These are phyloP conservation scores for Conus canariensis DNA, from an alignment of 2,888 invertebrate genomes.

Conservation along the genomic window DNA sequence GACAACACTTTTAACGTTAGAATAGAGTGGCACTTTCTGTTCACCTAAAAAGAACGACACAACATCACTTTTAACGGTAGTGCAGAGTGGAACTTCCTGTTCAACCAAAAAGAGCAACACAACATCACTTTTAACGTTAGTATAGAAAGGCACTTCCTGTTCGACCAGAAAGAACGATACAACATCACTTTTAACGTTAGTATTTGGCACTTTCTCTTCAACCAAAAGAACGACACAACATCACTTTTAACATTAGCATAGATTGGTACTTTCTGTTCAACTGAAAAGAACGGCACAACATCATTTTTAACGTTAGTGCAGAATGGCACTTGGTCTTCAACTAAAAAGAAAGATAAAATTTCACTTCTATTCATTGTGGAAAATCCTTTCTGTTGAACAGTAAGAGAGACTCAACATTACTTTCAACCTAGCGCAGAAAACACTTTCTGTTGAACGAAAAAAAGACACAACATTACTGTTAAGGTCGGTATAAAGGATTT, in stretches of 20 bases:
- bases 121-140: neutral
- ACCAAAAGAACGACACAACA: neutral
- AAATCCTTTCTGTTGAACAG: neutral
- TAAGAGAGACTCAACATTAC: neutral
- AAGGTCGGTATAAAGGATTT: slow-evolving; percentile 6
- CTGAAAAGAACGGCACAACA: neutral
- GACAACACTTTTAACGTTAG: too few species aligned
- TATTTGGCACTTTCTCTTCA: neutral
- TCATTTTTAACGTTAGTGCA: neutral
- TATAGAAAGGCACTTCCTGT: too few species aligned
- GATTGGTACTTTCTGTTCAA: neutral
- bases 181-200: slow-evolving; percentile 40
- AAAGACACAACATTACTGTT: slow-evolving; percentile 30
- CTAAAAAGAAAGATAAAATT: slow-evolving; percentile 36
- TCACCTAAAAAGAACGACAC: neutral
- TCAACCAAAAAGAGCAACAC: neutral
- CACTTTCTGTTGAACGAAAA: slow-evolving; percentile 37
- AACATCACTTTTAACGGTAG: slow-evolving; percentile 39
- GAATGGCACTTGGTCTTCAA: neutral
- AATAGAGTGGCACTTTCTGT: too few species aligned
- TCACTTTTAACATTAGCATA: slow-evolving; percentile 36
- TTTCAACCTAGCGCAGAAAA: neutral
- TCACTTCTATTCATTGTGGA: slow-evolving; percentile 31
- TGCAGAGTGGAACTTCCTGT: neutral
- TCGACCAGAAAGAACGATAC: slow-evolving; percentile 40